Evolutionary conservation across 1,140 invertebrate genomes (phyloP).

Genomic region (Leptopilina boulardi): DNA sequence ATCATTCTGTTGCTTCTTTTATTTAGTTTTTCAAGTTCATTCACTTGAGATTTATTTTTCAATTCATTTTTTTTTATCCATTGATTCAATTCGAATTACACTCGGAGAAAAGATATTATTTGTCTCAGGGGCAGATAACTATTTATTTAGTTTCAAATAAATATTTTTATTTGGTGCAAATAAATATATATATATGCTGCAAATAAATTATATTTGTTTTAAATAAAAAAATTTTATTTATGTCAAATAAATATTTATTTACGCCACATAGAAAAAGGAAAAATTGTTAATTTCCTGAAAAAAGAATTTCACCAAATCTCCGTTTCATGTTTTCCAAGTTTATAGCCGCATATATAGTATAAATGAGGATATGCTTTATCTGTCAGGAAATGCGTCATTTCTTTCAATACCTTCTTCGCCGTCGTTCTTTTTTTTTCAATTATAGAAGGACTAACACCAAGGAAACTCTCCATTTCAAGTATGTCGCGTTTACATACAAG

Average conservation of each 20-base stretch:
- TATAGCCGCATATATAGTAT: neutral
- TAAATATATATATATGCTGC: too few species aligned
- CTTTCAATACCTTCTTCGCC: conserved; percentile 8
- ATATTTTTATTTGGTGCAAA: too few species aligned
- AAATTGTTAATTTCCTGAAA: neutral
- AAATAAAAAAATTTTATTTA: too few species aligned
- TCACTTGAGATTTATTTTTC: neutral
- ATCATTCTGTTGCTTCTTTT: neutral
- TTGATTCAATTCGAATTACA: too few species aligned
- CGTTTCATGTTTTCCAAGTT: neutral
- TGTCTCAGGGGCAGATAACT: too few species aligned
- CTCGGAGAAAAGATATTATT: too few species aligned
- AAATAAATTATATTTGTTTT: too few species aligned
- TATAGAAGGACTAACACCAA: conserved; percentile 5
- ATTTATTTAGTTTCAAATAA: too few species aligned
- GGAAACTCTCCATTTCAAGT: neutral
- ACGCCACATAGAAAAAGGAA: too few species aligned
- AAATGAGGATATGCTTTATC: conserved; percentile 3
- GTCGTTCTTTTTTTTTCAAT: neutral
- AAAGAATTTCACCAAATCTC: neutral
- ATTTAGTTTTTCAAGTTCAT: neutral
- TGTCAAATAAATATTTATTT: too few species aligned
- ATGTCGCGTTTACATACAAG: neutral
- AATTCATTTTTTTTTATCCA: neutral
- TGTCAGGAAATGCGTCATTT: conserved; percentile 16